Percentiles rank a stretch among this genome's conserved stretches.
Conservation (phyloP, 1,140 invertebrate species). For the Ectropis grisescens region DNA sequence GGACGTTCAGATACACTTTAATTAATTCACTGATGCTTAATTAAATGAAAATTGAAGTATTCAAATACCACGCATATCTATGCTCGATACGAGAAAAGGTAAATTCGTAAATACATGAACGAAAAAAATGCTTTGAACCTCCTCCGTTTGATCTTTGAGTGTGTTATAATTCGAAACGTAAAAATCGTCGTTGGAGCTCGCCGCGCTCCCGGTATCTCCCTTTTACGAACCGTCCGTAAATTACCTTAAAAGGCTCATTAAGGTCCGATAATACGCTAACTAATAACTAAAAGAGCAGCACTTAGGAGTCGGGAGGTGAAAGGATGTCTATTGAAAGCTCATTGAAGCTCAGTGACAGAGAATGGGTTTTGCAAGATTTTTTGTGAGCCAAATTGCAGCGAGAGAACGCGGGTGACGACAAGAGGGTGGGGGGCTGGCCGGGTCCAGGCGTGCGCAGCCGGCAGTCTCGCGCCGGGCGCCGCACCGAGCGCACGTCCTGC, state of each 20-base stretch:
- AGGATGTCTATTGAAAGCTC: conserved; percentile 36
- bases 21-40: no score
- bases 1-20: no score
- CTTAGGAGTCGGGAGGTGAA: conserved; percentile 39
- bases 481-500: conserved; percentile 14
- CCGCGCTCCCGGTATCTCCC: conserved; percentile 23
- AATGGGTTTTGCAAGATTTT: conserved; percentile 58
- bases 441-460: conserved; percentile 60
- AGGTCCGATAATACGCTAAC: conserved; percentile 34
- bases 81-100: no score
- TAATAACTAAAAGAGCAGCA: conserved; percentile 41
- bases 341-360: conserved; percentile 50
- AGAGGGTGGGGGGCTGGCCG: conserved; percentile 36
- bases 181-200: conserved; percentile 21
- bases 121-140: conserved; percentile 50
- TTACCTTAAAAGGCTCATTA: conserved; percentile 42
- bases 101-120: conserved; percentile 3
- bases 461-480: conserved; percentile 36
- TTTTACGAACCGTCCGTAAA: conserved; percentile 40
- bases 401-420: conserved; percentile 8
- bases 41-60: no score
- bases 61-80: no score
- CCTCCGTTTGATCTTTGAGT: conserved; percentile 48
- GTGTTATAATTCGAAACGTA: conserved; percentile 27
- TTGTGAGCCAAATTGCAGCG: conserved; percentile 52